Percentiles rank a stretch among this genome's conserved stretches.
Conservation (phyloP, 2,797 vertebrate species). For the Ptychobarbus kaznakovi region DNA sequence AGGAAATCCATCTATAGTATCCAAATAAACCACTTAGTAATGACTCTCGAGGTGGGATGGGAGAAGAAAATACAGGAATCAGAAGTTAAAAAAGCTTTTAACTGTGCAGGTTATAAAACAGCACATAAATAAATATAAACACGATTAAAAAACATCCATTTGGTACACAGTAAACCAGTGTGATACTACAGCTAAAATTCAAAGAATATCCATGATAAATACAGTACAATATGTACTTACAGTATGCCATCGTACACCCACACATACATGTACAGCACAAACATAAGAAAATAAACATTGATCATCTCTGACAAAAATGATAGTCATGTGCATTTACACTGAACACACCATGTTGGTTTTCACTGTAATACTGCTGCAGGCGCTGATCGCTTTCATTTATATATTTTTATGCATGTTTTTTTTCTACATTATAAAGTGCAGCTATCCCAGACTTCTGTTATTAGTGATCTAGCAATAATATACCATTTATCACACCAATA, state of each 20-base stretch:
- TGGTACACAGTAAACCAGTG: slow-evolving; percentile 41
- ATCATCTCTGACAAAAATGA: slow-evolving; percentile 63
- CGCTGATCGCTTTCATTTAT: slow-evolving; percentile 57
- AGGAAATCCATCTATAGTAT: slow-evolving; percentile 56
- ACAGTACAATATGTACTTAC: slow-evolving; percentile 53
- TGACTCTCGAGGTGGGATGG: slow-evolving; percentile 59
- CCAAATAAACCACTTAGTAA: slow-evolving; percentile 61
- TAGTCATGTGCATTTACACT: slow-evolving; percentile 64
- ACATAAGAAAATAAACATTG: slow-evolving; percentile 73
- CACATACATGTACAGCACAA: slow-evolving; percentile 65
- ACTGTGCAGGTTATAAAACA: slow-evolving; percentile 52
- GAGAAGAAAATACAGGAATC: slow-evolving; percentile 48
- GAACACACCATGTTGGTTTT: slow-evolving; percentile 59
- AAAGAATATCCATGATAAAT: slow-evolving; percentile 58
- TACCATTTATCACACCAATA: slow-evolving; percentile 33
- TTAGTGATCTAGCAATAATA: slow-evolving; percentile 64
- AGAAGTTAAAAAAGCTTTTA: slow-evolving; percentile 41
- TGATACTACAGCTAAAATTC: slow-evolving; percentile 50
- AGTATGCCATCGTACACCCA: slow-evolving; percentile 21
- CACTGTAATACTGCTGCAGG: slow-evolving; percentile 61
- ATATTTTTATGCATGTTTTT: slow-evolving; percentile 30
- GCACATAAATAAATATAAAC: slow-evolving; percentile 53
- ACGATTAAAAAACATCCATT: slow-evolving; percentile 50
- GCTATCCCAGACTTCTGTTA: slow-evolving; percentile 53
- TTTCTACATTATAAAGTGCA: slow-evolving; percentile 68